Base-by-base conservation (phyloP, 2,113 vertebrate species). In the Pithys albifrons region DNA sequence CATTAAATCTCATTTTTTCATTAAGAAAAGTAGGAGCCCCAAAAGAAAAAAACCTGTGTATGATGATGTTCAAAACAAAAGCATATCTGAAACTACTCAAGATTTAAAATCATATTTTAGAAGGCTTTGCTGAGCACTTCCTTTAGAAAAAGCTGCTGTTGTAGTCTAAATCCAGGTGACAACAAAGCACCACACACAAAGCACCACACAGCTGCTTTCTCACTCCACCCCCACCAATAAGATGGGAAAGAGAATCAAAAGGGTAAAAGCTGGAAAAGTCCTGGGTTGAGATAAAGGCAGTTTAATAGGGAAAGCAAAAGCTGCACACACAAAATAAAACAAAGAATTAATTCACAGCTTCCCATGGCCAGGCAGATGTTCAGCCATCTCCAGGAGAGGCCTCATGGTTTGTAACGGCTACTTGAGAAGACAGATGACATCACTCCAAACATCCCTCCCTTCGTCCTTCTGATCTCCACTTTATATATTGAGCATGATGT, bases 51-150 rank as follows among this genome's bases (percentile, higher is more conserved):
- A 25, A 48, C 9, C 15, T 49, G 4, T 35, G 7, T 46, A 74
- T 72, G 20, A 24, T 27, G 41, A 35, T 1, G 1, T 5, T 12
- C 9, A 7, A 48, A 79, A 69, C 15, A 82, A 64, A 88, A 78
- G 1, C 7, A 54, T 0, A 0, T 46, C 7, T 72, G 25, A 64
- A 78, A 46, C 75, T 78, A 72, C 39, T 29, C 18, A 88, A 57
- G 22, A 72, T 48, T 52, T 72, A 52, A 64, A 78, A n/a, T 2
- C 8, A 3, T 23, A 7, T 57, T 85, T 55, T 37, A 28, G 39
- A 48, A 71, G 4, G 4, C 29, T 91, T 81, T 93, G 23, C 6
- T 61, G 27, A 59, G 9, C 6, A 8, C 5, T 75, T 84, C 2
- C 48, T 85, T 76, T 25, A 75, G 7, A 5, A 22, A 64, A 55